Evolutionary conservation across 2,797 vertebrate species (phyloP), one percentile per base, ranked within the genome.

Genomic region (Cuniculus paca): DNA sequence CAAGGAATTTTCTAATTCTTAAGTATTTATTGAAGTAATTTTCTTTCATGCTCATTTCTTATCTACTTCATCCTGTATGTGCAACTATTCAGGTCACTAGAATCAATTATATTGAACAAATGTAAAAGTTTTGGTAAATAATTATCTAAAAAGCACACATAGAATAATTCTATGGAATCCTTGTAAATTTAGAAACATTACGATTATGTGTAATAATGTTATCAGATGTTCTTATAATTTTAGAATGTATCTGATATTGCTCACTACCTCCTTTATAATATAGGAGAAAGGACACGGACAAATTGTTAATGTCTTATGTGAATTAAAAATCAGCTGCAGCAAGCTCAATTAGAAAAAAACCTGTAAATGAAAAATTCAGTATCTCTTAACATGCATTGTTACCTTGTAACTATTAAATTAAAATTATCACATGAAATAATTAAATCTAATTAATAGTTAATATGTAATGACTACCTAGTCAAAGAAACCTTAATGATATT

Each of bases 361-460:
- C 45, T 17, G 11, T 42, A 93, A 94, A 63, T 39, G 17, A 96
- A 94, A 94, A 92, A 80, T 39, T 87, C 68, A 96, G 2, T 90
- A 91, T 81, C 92, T 97, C 45, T 87, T 87, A 93, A 61, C 52
- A 95, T 16, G 54, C n/a, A 91, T 68, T 91, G 48, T 63, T 93
- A 93, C 20, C 45, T 56, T 36, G 56, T 94, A 93, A 89, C 60
- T 94, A 36, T 77, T 95, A 90, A 87, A 83, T 94, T 91, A 87
- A 94, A 92, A 83, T 74, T 75, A 82, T 90, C 39, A 70, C 42
- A 72, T 86, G 93, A 96, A 96, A 91, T 85, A 97, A 97, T 96
- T 98, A 95, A 86, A 17, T 75, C 13, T 95, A 90, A 91, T 93
- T 94, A 97, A 79, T 94, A 87, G 70, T 58, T 95, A 91, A 91